Conservation (phyloP, 2,113 vertebrate genomes). For the Sebastes fasciatus region DNA sequence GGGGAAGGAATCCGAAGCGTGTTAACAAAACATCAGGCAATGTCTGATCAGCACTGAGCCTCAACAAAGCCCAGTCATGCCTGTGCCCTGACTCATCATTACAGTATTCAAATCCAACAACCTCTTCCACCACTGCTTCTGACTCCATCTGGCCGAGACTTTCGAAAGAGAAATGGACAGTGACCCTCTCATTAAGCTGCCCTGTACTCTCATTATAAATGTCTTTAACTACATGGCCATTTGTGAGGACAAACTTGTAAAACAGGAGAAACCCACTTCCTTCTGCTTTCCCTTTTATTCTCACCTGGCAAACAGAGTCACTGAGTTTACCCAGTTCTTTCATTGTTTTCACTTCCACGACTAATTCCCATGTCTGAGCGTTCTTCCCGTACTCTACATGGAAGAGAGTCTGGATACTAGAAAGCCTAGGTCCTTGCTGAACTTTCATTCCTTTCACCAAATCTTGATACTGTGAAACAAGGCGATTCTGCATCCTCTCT, state of each 20-base stretch:
- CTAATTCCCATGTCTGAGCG: not conserved
- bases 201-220: accelerated
- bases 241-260: conserved; percentile 50
- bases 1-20: not conserved
- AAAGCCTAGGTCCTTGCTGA: not conserved
- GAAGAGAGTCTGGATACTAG: not conserved
- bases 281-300: accelerated
- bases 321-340: conserved; percentile 36
- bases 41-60: not conserved
- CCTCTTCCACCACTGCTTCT: conserved; percentile 20
- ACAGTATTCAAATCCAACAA: not conserved
- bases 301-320: conserved; percentile 56
- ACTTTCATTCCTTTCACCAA: not conserved
- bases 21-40: conserved; percentile 21
- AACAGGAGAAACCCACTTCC: conserved; percentile 64
- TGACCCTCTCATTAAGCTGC: not conserved
- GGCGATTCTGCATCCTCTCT: accelerated
- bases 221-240: conserved; percentile 31
- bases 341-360: conserved; percentile 32
- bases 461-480: not conserved
- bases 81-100: accelerated
- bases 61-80: conserved; percentile 66
- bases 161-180: conserved; percentile 57
- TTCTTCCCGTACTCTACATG: conserved; percentile 46
- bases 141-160: accelerated